phyloP scores from a whole-genome alignment of 2,888 invertebrate species.

The Apodemia duryi region DNA sequence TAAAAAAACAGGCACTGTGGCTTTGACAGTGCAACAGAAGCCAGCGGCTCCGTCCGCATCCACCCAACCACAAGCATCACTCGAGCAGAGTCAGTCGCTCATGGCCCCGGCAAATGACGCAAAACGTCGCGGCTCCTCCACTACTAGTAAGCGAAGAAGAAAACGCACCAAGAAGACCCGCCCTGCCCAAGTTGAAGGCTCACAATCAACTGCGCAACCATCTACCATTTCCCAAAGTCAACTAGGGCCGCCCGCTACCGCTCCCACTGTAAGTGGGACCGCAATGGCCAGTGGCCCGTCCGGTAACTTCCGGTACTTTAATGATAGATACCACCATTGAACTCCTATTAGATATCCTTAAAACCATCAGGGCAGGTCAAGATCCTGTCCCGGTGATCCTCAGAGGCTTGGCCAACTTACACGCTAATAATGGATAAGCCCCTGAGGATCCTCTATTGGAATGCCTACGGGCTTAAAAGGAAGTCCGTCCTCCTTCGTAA shows the following conservation, averaged over 20 bases:
- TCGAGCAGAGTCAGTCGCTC: background rate
- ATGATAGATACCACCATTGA: too few relatives aligned
- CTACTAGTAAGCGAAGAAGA: background rate
- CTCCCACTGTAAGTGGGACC: background rate
- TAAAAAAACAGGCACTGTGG: slow-evolving; percentile 24
- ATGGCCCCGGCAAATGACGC: slow-evolving; percentile 8
- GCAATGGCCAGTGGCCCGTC: too few relatives aligned
- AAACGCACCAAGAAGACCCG: background rate
- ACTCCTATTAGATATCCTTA: too few relatives aligned
- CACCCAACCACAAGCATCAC: background rate
- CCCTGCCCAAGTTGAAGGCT: background rate
- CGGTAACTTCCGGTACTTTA: too few relatives aligned
- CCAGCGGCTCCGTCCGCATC: slow-evolving; percentile 17
- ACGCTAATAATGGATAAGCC: too few relatives aligned
- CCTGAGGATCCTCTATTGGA: too few relatives aligned
- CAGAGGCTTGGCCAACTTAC: too few relatives aligned
- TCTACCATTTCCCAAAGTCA: too few relatives aligned
- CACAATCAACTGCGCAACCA: too few relatives aligned
- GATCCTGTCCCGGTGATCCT: background rate
- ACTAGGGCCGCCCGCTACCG: too few relatives aligned
- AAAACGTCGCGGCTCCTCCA: background rate
- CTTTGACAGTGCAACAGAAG: slow-evolving; percentile 8
- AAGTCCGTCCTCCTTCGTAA: too few relatives aligned
- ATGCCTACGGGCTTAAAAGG: too few relatives aligned
- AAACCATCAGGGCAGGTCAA: background rate